Percentiles rank a stretch among this genome's conserved stretches.
These are phyloP conservation scores for Sclerurus mexicanus DNA, from an alignment of 2,113 vertebrate genomes.

Conservation along the genomic window DNA sequence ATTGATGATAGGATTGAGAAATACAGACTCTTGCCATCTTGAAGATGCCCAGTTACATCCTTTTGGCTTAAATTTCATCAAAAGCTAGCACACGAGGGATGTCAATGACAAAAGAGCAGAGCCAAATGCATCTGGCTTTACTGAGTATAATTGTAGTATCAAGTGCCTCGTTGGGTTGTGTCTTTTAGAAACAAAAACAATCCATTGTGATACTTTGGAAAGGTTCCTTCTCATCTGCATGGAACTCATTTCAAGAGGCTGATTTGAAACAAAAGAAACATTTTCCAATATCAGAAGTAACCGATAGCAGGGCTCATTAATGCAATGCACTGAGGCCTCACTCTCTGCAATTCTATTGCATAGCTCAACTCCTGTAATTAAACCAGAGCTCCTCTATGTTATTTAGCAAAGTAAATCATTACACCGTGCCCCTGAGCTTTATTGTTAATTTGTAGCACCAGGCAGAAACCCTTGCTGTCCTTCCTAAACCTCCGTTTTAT, in stretches of 20 bases:
- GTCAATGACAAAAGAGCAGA: not conserved
- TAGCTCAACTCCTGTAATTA: constrained; percentile 54
- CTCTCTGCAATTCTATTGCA: constrained; percentile 31
- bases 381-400: constrained; percentile 41
- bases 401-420: constrained; percentile 73
- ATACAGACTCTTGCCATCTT: not conserved
- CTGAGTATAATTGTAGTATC: not conserved
- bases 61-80: constrained; percentile 11
- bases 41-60: not conserved
- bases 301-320: constrained; percentile 29
- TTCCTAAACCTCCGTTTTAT: not conserved
- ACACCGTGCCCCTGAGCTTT: constrained; percentile 5
- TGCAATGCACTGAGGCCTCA: constrained; percentile 7
- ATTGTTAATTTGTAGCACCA: not conserved
- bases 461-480: not conserved
- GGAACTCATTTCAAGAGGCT: constrained; percentile 33
- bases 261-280: constrained; percentile 63
- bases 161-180: constrained; percentile 32
- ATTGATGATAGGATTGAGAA: constrained; percentile 40
- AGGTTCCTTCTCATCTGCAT: constrained; percentile 40
- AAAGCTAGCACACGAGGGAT: constrained; percentile 22
- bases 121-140: constrained; percentile 41
- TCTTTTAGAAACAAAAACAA: constrained; percentile 26
- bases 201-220: constrained; percentile 11
- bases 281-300: constrained; percentile 8